phyloP scores from a whole-genome alignment of 1,140 invertebrate genomes.

The Caligus rogercresseyi region DNA sequence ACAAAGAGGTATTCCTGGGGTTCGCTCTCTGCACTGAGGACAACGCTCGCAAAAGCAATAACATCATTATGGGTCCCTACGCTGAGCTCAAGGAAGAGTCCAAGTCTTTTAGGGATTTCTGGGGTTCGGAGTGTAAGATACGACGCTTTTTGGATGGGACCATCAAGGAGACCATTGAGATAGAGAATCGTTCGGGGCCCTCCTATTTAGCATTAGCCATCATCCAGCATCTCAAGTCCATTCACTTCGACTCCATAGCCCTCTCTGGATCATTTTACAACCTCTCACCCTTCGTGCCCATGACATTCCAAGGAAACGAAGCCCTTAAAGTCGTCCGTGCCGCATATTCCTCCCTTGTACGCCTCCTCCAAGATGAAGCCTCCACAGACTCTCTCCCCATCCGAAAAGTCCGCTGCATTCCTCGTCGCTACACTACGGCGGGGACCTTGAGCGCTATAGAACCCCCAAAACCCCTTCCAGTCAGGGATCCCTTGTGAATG shows the following conservation, averaged over 20 bases:
- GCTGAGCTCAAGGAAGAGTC: background rate
- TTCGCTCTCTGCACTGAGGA: background rate
- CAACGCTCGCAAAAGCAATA: background rate
- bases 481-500: no score
- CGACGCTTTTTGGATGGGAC: conserved; percentile 1
- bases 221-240: background rate
- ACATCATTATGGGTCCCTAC: background rate
- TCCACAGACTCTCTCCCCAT: background rate
- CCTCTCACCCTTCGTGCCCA: background rate
- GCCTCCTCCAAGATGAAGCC: background rate
- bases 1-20: background rate
- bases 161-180: background rate
- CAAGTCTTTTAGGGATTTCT: background rate
- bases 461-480: no score
- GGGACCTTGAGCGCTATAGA: background rate
- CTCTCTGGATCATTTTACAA: background rate
- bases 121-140: background rate
- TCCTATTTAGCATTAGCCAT: conserved; percentile 1
- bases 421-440: background rate
- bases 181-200: background rate
- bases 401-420: background rate
- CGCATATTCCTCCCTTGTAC: background rate
- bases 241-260: background rate
- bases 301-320: background rate
- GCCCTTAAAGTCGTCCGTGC: background rate